Evolutionary conservation across 2,113 vertebrate genomes (phyloP).

Genomic region (Lagenorhynchus albirostris): DNA sequence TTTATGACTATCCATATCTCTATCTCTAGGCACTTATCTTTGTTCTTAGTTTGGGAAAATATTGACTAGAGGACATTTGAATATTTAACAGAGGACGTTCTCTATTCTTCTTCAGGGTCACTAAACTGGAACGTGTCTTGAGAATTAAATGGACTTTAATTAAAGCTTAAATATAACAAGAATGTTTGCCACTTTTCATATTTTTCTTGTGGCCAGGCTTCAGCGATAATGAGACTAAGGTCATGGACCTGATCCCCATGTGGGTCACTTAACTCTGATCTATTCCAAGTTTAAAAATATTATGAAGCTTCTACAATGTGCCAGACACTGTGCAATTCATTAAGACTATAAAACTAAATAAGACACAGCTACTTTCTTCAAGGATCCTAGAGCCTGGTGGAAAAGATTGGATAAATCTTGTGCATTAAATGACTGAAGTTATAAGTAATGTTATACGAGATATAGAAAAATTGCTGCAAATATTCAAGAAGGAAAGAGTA

Average conservation of each 20-base stretch:
- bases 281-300: neutral
- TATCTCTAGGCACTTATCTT: neutral
- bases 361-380: neutral
- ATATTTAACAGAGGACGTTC: constrained; percentile 20
- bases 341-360: neutral
- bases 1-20: neutral
- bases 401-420: neutral
- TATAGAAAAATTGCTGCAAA: neutral
- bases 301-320: neutral
- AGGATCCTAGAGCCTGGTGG: neutral
- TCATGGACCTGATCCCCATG: neutral
- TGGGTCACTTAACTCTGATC: constrained; percentile 35
- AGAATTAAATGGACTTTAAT: constrained; percentile 65
- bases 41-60: neutral
- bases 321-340: neutral
- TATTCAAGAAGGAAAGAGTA: neutral
- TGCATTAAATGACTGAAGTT: neutral
- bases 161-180: constrained; percentile 64
- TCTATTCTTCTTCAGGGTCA: constrained; percentile 47
- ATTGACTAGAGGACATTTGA: neutral
- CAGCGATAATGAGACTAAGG: constrained; percentile 57
- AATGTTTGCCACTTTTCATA: constrained; percentile 41
- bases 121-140: constrained; percentile 69
- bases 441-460: neutral
- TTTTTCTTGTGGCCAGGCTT: constrained; percentile 52